These are phyloP conservation scores for Rhamphomyia laevipes DNA, from an alignment of 2,888 invertebrate genomes.

Conservation along the genomic window DNA sequence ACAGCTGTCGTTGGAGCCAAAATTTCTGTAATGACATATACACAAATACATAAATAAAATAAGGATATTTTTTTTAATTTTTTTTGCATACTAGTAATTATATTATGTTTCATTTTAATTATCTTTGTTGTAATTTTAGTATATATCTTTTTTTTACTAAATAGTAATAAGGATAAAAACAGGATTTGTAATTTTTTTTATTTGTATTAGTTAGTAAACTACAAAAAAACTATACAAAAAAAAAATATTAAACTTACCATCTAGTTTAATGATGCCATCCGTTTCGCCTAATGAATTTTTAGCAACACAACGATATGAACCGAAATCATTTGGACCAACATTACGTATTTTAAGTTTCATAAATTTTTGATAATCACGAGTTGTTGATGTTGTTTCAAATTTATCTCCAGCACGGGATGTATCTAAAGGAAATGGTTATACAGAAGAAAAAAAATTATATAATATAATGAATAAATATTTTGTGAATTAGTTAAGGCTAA, in stretches of 20 bases:
- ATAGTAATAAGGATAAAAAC: neutral
- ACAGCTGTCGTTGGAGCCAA: conserved; percentile 71
- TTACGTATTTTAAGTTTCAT: conserved; percentile 83
- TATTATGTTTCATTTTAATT: neutral
- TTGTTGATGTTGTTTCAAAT: conserved; percentile 71
- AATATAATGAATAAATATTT: no score
- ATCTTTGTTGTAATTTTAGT: neutral
- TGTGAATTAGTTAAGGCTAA: no score
- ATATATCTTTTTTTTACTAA: neutral
- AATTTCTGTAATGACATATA: conserved; percentile 52
- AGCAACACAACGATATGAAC: conserved; percentile 81
- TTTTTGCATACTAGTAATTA: neutral
- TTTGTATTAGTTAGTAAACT: no score
- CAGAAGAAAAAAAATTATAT: no score
- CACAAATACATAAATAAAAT: conserved; percentile 2
- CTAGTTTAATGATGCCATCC: conserved; percentile 78
- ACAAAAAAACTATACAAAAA: neutral
- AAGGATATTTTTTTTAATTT: neutral
- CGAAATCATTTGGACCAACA: conserved; percentile 68
- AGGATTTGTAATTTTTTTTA: no score
- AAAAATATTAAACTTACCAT: conserved; percentile 50
- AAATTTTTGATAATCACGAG: conserved; percentile 78
- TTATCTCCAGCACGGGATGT: conserved; percentile 69
- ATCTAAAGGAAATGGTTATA: conserved; percentile 32
- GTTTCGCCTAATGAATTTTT: conserved; percentile 86